These are phyloP conservation scores for Thaleichthys pacificus DNA, from an alignment of 2,797 vertebrate species.

Conservation along the genomic window DNA sequence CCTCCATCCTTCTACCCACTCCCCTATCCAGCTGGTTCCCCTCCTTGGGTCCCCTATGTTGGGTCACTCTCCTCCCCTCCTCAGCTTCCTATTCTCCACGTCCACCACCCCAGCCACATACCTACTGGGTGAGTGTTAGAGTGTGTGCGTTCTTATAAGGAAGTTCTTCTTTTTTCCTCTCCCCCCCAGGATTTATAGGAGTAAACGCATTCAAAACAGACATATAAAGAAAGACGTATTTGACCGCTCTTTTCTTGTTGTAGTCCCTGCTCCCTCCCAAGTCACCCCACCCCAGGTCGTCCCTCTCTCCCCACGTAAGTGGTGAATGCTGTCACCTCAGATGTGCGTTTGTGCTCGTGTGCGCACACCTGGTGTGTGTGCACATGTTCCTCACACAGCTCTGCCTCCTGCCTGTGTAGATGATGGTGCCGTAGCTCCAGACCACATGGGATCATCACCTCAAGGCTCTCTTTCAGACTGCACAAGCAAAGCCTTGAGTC, in stretches of 20 bases:
- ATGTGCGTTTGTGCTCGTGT: not conserved
- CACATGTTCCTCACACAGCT: not conserved
- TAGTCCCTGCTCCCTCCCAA: not conserved
- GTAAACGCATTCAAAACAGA: too few relatives aligned
- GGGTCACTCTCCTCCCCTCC: conserved; percentile 32
- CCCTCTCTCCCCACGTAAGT: conserved; percentile 71
- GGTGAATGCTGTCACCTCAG: not conserved
- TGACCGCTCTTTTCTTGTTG: not conserved
- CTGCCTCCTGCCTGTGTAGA: conserved; percentile 47
- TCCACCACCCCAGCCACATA: conserved; percentile 39
- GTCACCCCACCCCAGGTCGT: conserved; percentile 25
- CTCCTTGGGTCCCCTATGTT: conserved; percentile 43
- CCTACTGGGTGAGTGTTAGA: conserved; percentile 56
- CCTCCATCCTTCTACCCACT: conserved; percentile 18
- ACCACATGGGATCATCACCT: conserved; percentile 60
- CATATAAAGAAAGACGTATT: too few relatives aligned
- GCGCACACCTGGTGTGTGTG: not conserved
- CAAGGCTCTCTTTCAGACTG: conserved; percentile 67
- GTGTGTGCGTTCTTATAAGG: not conserved
- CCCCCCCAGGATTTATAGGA: too few relatives aligned
- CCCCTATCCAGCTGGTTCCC: conserved; percentile 54
- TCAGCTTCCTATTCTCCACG: conserved; percentile 40
- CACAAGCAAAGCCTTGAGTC: conserved; percentile 48
- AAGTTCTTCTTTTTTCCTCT: too few relatives aligned
- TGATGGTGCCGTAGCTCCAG: conserved; percentile 56